These are phyloP conservation scores for Myrmecophaga tridactyla DNA, from an alignment of 2,113 vertebrate species.

Conservation along the genomic window DNA sequence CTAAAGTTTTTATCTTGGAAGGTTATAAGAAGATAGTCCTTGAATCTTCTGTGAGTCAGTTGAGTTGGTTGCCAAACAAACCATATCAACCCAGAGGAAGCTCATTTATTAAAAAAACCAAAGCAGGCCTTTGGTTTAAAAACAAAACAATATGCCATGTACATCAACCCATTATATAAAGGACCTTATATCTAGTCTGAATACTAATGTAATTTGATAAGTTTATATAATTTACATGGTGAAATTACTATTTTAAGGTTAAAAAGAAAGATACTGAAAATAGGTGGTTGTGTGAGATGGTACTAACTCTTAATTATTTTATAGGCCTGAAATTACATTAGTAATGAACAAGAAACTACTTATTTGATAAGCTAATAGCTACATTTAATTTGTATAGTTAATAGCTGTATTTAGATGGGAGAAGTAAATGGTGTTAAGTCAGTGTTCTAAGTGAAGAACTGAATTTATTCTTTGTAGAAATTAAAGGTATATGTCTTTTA, in stretches of 20 bases:
- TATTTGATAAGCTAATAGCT: conserved; percentile 36
- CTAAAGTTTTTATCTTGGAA: neutral
- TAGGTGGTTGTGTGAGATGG: conserved; percentile 40
- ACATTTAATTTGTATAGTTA: conserved; percentile 46
- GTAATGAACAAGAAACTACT: neutral
- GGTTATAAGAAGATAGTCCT: neutral
- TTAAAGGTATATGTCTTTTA: neutral
- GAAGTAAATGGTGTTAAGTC: conserved; percentile 4
- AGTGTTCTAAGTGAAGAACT: conserved; percentile 33
- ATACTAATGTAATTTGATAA: conserved; percentile 3
- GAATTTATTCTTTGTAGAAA: conserved; percentile 10
- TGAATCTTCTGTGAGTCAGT: neutral
- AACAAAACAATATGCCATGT: neutral
- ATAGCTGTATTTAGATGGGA: conserved; percentile 38
- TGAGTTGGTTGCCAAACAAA: conserved; percentile 36
- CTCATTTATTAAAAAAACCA: neutral
- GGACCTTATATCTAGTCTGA: neutral
- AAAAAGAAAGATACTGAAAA: neutral
- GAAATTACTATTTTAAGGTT: conserved; percentile 3
- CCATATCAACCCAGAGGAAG: neutral
- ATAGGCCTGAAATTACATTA: conserved; percentile 18
- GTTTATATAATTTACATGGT: conserved; percentile 16
- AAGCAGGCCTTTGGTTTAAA: neutral
- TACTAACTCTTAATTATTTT: conserved; percentile 36
- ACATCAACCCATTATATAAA: conserved; percentile 38